A percentile compares a stretch with the other conserved stretches of the same genome.
phyloP scores from a whole-genome alignment of 2,113 vertebrate species.

The Xenus cinereus region DNA sequence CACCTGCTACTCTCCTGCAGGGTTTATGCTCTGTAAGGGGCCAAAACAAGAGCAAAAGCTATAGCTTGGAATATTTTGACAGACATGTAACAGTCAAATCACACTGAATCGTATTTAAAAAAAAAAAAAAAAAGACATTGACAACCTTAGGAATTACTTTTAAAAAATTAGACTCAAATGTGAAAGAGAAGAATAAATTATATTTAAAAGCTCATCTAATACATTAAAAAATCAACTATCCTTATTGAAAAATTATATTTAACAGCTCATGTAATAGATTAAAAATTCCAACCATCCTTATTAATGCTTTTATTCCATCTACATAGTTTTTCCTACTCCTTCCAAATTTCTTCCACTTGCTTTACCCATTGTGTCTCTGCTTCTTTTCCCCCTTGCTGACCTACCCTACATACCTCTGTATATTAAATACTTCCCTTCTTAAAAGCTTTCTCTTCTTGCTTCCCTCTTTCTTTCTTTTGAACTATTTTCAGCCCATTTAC shows the following conservation, averaged over 20 bases:
- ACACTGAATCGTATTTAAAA: not conserved
- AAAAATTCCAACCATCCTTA: not conserved
- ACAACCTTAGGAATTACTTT: not conserved
- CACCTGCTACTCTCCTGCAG: not conserved
- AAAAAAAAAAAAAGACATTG: not conserved
- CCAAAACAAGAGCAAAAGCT: not conserved
- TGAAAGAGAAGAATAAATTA: not conserved
- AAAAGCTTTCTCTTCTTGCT: not conserved
- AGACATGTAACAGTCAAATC: not conserved
- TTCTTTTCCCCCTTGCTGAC: not conserved
- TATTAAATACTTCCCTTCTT: not conserved
- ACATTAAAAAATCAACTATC: not conserved
- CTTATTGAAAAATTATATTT: conserved; percentile 4
- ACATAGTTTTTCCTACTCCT: not conserved
- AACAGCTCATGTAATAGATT: not conserved
- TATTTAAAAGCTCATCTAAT: not conserved
- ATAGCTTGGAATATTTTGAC: not conserved
- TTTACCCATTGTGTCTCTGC: not conserved
- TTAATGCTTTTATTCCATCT: not conserved
- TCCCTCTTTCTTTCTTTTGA: not conserved
- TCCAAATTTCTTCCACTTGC: not conserved
- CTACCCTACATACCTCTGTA: not conserved
- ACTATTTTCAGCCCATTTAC: not conserved
- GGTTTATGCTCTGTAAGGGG: not conserved
- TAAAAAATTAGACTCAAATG: not conserved